phyloP scores from a whole-genome alignment of 2,797 vertebrate genomes.

The Enteromius radiatus region DNA sequence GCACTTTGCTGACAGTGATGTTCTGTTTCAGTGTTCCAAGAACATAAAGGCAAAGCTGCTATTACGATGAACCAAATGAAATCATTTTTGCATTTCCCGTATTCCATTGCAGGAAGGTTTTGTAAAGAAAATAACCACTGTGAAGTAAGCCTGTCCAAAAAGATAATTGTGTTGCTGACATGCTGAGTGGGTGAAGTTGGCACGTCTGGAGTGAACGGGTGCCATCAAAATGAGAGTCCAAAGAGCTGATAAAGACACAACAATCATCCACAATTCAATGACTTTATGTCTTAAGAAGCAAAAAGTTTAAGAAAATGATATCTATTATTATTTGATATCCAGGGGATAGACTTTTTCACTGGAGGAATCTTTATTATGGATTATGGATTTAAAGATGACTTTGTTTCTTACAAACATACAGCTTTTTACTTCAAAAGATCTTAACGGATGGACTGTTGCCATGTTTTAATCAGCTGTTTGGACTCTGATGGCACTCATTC shows the following conservation, averaged over 20 bases:
- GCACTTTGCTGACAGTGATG: not conserved
- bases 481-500: not conserved
- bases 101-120: not conserved
- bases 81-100: not conserved
- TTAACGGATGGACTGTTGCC: not conserved
- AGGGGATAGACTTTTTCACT: not conserved
- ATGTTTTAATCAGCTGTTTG: not conserved
- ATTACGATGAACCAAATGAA: not conserved
- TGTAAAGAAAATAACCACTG: not conserved
- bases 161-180: not conserved
- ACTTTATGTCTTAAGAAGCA: not conserved
- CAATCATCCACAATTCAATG: not conserved
- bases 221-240: not conserved
- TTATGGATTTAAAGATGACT: not conserved
- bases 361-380: not conserved
- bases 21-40: not conserved
- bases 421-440: not conserved
- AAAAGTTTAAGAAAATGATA: no score
- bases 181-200: not conserved
- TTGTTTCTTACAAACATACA: not conserved
- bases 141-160: not conserved
- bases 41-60: not conserved
- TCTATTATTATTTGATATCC: not conserved
- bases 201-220: not conserved
- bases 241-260: not conserved